Evolutionary conservation across 2,113 vertebrate species (phyloP).

Genomic region (Catagonus wagneri): DNA sequence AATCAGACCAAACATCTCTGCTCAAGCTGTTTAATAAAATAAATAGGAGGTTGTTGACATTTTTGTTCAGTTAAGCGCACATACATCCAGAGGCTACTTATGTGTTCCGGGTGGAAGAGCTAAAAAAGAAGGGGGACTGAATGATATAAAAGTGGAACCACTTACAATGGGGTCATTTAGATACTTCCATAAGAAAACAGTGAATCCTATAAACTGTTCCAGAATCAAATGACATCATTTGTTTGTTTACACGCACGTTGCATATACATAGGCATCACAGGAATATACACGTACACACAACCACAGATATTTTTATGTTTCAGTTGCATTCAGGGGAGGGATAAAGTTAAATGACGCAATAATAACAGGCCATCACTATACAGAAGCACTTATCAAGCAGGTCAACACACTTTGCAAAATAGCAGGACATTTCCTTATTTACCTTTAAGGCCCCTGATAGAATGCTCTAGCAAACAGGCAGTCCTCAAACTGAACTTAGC

Average conservation of each 20-base stretch:
- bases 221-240: not conserved
- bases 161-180: not conserved
- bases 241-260: not conserved
- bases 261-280: not conserved
- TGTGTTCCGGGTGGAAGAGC: not conserved
- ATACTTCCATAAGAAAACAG: not conserved
- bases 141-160: not conserved
- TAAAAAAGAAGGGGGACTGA: not conserved
- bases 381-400: not conserved
- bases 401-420: not conserved
- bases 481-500: slow-evolving; percentile 69
- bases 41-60: slow-evolving; percentile 71
- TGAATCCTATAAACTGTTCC: not conserved
- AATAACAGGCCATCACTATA: not conserved
- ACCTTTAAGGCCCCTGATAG: slow-evolving; percentile 71
- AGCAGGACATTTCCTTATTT: slow-evolving; percentile 62
- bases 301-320: not conserved
- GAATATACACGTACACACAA: not conserved
- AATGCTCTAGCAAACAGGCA: slow-evolving; percentile 74
- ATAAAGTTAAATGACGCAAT: not conserved
- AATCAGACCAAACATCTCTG: slow-evolving; percentile 74
- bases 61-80: slow-evolving; percentile 58
- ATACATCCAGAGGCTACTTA: slow-evolving; percentile 24
- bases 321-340: not conserved
- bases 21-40: slow-evolving; percentile 75